These are phyloP conservation scores for Brachionus koreanus DNA, from an alignment of 1,140 invertebrate genomes.

Conservation along the genomic window DNA sequence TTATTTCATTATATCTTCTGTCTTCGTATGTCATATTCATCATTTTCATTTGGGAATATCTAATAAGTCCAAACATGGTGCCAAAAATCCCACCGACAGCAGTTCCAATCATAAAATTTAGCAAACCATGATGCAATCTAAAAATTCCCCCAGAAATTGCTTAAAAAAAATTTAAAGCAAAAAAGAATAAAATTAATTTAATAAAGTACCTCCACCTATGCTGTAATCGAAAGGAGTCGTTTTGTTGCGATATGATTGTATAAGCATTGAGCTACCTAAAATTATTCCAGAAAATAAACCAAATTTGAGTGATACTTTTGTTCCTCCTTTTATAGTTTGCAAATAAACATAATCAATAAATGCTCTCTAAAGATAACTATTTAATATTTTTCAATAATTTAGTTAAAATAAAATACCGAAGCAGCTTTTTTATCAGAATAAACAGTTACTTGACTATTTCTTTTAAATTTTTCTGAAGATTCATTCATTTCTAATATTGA, in stretches of 20 bases:
- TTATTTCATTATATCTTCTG: not conserved
- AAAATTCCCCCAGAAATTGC: constrained; percentile 4
- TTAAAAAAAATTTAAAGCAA: too few species aligned
- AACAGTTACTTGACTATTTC: constrained; percentile 23
- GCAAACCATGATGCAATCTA: constrained; percentile 19
- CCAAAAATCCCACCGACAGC: constrained; percentile 21
- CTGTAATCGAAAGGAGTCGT: constrained; percentile 27
- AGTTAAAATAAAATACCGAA: not conserved
- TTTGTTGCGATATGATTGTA: constrained; percentile 34
- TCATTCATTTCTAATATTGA: not conserved
- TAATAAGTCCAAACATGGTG: not conserved
- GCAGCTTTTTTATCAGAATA: constrained; percentile 35
- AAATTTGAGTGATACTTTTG: not conserved
- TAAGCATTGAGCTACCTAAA: not conserved
- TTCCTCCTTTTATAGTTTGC: constrained; percentile 19
- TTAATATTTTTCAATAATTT: not conserved
- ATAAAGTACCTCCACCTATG: not conserved
- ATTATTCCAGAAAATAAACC: not conserved
- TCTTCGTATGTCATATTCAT: constrained; percentile 35
- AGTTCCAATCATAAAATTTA: not conserved
- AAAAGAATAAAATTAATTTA: too few species aligned
- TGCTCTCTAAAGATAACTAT: not conserved
- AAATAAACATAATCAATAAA: constrained; percentile 32
- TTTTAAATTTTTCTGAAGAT: constrained; percentile 18
- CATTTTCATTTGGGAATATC: not conserved